Percentiles rank a stretch among this genome's conserved stretches.
Evolutionary conservation across 1,140 invertebrate species (phyloP).

Genomic region (Drosophila kohkoa): DNA sequence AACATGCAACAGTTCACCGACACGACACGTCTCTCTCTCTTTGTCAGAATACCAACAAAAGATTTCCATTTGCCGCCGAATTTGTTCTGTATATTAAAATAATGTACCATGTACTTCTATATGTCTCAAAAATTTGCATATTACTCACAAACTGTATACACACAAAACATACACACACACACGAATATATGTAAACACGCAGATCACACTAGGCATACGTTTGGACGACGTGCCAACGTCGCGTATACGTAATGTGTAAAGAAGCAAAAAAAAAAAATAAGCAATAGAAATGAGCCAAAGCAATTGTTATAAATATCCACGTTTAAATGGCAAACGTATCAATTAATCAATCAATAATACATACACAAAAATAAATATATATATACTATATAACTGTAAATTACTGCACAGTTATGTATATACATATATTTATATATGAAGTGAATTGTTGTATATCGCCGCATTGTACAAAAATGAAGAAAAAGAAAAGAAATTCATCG

Average conservation of each 20-base stretch:
- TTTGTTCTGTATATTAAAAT: constrained; percentile 27
- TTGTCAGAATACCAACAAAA: constrained; percentile 23
- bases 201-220: constrained; percentile 16
- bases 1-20: constrained; percentile 53
- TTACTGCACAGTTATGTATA: background rate
- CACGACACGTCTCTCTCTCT: constrained; percentile 43
- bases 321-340: constrained; percentile 57
- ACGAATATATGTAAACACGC: background rate
- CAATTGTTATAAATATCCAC: constrained; percentile 58
- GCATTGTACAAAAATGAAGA: constrained; percentile 60
- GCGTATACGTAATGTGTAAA: constrained; percentile 49
- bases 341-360: constrained; percentile 58
- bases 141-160: constrained; percentile 21
- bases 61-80: constrained; percentile 34
- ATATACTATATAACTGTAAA: background rate
- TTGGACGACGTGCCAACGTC: constrained; percentile 29
- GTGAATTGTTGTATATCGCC: constrained; percentile 49
- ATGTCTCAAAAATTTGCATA: constrained; percentile 45
- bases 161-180: constrained; percentile 8
- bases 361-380: constrained; percentile 14
- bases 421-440: constrained; percentile 11
- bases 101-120: constrained; percentile 12
- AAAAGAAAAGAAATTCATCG: constrained; percentile 7
- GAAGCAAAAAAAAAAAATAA: constrained; percentile 21
- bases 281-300: constrained; percentile 50